These are phyloP conservation scores for Argya squamiceps DNA, from an alignment of 2,797 vertebrate species.

Conservation along the genomic window DNA sequence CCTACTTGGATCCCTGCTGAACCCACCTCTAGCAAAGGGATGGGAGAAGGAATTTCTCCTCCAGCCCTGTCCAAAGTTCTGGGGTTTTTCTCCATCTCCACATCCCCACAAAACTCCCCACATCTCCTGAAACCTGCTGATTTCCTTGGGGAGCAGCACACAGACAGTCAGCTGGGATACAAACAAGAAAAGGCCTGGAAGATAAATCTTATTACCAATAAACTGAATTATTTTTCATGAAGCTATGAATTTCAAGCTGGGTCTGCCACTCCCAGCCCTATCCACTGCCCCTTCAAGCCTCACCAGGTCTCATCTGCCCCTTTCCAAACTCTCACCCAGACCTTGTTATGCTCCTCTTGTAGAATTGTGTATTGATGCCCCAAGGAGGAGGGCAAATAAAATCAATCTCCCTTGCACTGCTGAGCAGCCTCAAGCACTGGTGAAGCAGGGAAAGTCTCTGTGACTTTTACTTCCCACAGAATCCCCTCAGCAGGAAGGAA, in stretches of 20 bases:
- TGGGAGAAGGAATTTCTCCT: neutral
- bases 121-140: neutral
- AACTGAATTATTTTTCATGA: neutral
- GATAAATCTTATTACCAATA: neutral
- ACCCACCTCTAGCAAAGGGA: neutral
- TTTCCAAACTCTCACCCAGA: neutral
- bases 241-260: neutral
- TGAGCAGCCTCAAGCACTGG: conserved; percentile 34
- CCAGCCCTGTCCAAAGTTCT: neutral
- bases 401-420: neutral
- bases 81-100: neutral
- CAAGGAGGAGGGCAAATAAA: conserved; percentile 29
- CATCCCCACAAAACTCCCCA: neutral
- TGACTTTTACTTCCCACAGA: conserved; percentile 29
- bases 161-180: neutral
- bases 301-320: neutral
- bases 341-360: neutral
- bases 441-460: neutral
- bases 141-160: neutral
- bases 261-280: neutral
- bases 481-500: neutral
- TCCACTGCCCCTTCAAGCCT: neutral
- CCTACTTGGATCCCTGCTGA: neutral
- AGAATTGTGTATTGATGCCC: neutral
- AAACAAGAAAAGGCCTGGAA: neutral